These are phyloP conservation scores for Sander vitreus DNA, from an alignment of 2,113 vertebrate genomes.

Conservation along the genomic window DNA sequence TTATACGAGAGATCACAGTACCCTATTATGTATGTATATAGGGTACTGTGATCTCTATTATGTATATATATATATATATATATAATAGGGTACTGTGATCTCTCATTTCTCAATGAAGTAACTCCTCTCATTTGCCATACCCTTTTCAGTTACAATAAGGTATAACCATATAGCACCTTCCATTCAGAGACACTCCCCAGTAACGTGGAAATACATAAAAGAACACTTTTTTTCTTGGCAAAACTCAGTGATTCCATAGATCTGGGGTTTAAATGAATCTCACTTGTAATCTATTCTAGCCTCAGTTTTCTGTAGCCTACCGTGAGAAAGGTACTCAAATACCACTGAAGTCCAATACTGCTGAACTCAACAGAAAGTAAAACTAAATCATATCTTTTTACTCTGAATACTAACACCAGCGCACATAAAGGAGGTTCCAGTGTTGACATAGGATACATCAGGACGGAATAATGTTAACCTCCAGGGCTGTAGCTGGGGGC, in stretches of 20 bases:
- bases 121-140: background rate
- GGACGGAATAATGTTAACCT: conserved; percentile 13
- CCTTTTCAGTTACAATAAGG: background rate
- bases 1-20: too few relatives aligned
- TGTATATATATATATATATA: too few relatives aligned
- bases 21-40: too few relatives aligned
- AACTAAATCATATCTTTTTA: conserved; percentile 47
- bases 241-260: conserved; percentile 19
- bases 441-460: conserved; percentile 23
- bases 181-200: background rate
- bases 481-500: background rate
- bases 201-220: background rate
- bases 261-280: conserved; percentile 44
- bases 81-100: background rate
- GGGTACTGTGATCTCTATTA: too few relatives aligned
- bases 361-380: conserved; percentile 53
- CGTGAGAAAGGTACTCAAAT: conserved; percentile 39
- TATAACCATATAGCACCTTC: background rate
- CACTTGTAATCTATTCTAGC: conserved; percentile 29
- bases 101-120: background rate
- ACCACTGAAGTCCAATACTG: conserved; percentile 41
- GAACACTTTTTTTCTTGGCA: conserved; percentile 10
- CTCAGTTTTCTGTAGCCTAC: conserved; percentile 6
- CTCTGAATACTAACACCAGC: conserved; percentile 30
- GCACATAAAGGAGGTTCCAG: conserved; percentile 26